A percentile compares a stretch with the other conserved stretches of the same genome.
Evolutionary conservation across 2,113 vertebrate genomes (phyloP).

Genomic region (Oostethus manadensis): DNA sequence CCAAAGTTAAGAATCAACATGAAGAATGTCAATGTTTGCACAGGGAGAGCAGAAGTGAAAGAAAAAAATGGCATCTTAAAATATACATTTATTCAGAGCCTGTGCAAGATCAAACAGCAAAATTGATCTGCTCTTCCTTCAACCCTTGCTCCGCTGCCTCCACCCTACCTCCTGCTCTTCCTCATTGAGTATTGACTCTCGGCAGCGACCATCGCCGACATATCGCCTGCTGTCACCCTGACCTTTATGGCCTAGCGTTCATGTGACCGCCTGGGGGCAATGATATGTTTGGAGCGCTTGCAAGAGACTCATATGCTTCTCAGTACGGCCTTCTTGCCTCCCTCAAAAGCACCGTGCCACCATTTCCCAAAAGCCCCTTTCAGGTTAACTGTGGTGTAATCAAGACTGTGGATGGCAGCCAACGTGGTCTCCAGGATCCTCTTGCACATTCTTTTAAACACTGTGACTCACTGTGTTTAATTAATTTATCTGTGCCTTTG

Average conservation of each 20-base stretch:
- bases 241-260: constrained; percentile 43
- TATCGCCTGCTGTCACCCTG: constrained; percentile 59
- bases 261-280: constrained; percentile 35
- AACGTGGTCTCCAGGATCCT: constrained; percentile 37
- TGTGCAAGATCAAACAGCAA: constrained; percentile 70
- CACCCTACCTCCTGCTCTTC: constrained; percentile 24
- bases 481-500: constrained; percentile 14
- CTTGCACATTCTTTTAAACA: constrained; percentile 45
- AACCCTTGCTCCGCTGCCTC: constrained; percentile 46
- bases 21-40: constrained; percentile 68
- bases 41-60: constrained; percentile 29
- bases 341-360: constrained; percentile 23
- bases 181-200: constrained; percentile 58
- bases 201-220: constrained; percentile 50
- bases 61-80: constrained; percentile 49
- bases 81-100: constrained; percentile 74
- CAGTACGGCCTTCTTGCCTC: constrained; percentile 24
- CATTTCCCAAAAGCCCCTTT: constrained; percentile 24
- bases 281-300: constrained; percentile 13
- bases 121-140: constrained; percentile 70
- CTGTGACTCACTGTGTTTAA: constrained; percentile 39
- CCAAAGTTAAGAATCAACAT: constrained; percentile 64
- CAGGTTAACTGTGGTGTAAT: constrained; percentile 40
- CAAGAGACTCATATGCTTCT: constrained; percentile 15
- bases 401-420: constrained; percentile 34